Conservation (phyloP, 2,888 invertebrate genomes). For the Rotaria socialis region DNA sequence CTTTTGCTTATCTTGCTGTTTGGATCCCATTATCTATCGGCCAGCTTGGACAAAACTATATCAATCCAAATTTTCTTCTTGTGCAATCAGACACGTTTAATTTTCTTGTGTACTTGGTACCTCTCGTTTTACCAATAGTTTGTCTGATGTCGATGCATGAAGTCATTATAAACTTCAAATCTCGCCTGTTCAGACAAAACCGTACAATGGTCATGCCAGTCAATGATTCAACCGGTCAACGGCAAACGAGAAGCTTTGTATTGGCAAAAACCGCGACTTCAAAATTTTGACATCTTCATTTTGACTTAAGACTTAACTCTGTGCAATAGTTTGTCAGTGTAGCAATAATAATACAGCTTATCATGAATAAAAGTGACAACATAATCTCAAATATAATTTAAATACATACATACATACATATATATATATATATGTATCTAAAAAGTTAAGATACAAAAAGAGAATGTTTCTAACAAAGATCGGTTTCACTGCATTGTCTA, state of each 20-base stretch:
- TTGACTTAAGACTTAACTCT: too few species aligned
- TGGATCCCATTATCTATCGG: neutral
- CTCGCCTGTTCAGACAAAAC: neutral
- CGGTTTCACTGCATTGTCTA: too few species aligned
- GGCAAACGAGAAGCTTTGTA: rapidly evolving
- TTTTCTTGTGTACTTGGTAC: neutral
- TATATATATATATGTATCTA: too few species aligned
- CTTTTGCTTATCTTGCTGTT: neutral
- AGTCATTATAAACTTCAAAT: neutral
- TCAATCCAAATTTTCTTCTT: neutral
- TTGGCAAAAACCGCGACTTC: neutral
- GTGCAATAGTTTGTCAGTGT: too few species aligned
- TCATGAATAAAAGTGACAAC: too few species aligned
- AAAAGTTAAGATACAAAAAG: too few species aligned
- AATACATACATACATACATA: too few species aligned
- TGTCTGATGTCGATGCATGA: neutral
- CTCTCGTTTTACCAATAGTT: neutral
- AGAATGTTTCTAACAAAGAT: too few species aligned
- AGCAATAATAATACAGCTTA: too few species aligned
- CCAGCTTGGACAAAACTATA: neutral
- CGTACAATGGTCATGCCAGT: neutral
- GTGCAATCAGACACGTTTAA: neutral
- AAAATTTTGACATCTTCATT: neutral
- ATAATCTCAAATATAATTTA: too few species aligned
- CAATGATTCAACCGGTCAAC: neutral